phyloP scores from a whole-genome alignment of 1,140 invertebrate species.

The Drosophila melanica region DNA sequence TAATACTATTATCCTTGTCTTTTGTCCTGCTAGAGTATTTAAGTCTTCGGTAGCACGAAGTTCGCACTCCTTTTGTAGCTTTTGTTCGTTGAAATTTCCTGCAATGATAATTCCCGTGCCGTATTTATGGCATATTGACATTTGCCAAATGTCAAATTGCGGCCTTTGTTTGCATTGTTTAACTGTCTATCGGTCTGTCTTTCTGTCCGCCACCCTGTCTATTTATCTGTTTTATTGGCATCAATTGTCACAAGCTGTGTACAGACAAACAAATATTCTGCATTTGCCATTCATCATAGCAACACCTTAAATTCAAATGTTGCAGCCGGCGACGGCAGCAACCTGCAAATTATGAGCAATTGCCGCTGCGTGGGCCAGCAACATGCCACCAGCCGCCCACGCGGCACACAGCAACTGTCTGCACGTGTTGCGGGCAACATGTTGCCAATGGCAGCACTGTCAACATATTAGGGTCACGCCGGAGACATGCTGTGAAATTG shows the following conservation, averaged over 20 bases:
- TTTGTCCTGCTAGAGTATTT: neutral
- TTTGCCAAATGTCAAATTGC: constrained; percentile 71
- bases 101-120: constrained; percentile 15
- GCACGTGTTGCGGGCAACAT: constrained; percentile 59
- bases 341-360: constrained; percentile 72
- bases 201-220: neutral
- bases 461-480: constrained; percentile 57
- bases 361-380: constrained; percentile 54
- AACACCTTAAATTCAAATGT: constrained; percentile 58
- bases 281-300: constrained; percentile 50
- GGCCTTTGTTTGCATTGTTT: constrained; percentile 48
- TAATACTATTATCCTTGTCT: too few relatives aligned
- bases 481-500: constrained; percentile 14
- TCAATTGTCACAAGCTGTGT: constrained; percentile 18
- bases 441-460: constrained; percentile 45
- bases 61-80: neutral
- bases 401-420: neutral
- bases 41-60: neutral
- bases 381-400: constrained; percentile 36
- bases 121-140: constrained; percentile 63
- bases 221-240: constrained; percentile 29
- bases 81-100: constrained; percentile 33
- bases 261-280: constrained; percentile 4
- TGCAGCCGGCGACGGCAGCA: constrained; percentile 25
- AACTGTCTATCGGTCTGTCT: constrained; percentile 33